Evolutionary conservation across 1,140 invertebrate genomes (phyloP).

Genomic region (Nebria ingens): DNA sequence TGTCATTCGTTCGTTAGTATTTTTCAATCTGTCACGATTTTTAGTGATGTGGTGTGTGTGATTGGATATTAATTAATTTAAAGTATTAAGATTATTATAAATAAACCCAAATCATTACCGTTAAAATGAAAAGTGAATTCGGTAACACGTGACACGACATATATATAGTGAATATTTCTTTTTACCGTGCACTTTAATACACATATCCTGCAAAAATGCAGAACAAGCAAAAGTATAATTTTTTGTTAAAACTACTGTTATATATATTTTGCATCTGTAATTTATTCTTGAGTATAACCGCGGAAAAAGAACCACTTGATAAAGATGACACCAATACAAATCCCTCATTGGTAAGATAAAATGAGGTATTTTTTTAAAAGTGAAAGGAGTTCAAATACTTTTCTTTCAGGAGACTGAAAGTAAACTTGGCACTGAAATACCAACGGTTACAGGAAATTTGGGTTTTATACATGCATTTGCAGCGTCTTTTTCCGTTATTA

Average conservation of each 20-base stretch:
- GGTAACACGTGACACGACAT: too few species aligned
- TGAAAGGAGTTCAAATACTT: not conserved
- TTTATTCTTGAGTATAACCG: not conserved
- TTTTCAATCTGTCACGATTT: too few species aligned
- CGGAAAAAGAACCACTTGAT: constrained; percentile 2
- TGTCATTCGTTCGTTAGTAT: too few species aligned
- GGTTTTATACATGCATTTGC: constrained; percentile 92
- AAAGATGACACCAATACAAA: constrained; percentile 4
- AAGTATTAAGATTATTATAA: too few species aligned
- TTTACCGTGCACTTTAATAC: too few species aligned
- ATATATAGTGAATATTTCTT: too few species aligned
- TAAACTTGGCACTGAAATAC: not conserved
- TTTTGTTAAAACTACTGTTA: not conserved
- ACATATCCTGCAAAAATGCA: not conserved
- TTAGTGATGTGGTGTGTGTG: too few species aligned
- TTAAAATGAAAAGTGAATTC: too few species aligned
- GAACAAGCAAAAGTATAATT: not conserved
- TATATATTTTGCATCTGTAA: not conserved
- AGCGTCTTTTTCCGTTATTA: constrained; percentile 88
- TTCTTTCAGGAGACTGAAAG: not conserved
- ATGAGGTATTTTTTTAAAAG: not conserved
- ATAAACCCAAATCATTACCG: too few species aligned
- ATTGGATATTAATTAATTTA: too few species aligned
- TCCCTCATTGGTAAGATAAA: not conserved
- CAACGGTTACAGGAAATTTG: constrained; percentile 30